A percentile compares a stretch with the other conserved stretches of the same genome.
Evolutionary conservation across 1,140 invertebrate genomes (phyloP).

Genomic region (Phymorhynchus buccinoides): DNA sequence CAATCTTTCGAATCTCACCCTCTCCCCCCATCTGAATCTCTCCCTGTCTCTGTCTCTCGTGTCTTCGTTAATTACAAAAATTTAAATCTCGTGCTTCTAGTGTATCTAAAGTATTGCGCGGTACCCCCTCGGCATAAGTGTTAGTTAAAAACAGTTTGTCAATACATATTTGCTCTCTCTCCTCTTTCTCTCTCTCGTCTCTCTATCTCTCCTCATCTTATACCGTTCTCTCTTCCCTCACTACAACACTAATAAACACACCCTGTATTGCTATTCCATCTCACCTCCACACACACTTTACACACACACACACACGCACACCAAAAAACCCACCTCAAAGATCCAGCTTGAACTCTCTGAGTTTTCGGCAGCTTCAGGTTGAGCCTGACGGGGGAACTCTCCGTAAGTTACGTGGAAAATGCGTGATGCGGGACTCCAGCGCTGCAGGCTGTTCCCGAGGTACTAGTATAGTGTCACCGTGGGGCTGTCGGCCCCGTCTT

Average conservation of each 20-base stretch:
- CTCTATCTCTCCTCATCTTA: no score
- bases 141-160: no score
- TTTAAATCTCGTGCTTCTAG: no score
- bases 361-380: conserved; percentile 58
- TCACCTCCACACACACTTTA: no score
- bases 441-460: conserved; percentile 51
- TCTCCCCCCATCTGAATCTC: neutral
- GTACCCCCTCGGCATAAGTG: no score
- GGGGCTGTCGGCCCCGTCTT: neutral
- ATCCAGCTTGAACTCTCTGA: conserved; percentile 56
- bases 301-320: conserved; percentile 23
- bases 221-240: no score
- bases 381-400: conserved; percentile 28
- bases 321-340: conserved; percentile 31
- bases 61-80: no score
- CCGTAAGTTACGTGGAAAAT: conserved; percentile 62
- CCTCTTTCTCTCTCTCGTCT: no score
- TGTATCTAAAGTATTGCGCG: no score
- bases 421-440: conserved; percentile 59
- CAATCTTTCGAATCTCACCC: neutral
- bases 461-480: conserved; percentile 59
- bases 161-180: no score
- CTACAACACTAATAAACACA: neutral
- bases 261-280: no score
- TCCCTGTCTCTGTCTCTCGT: no score